Conservation (phyloP, 2,888 invertebrate genomes). For the Phaonia tiefii region DNA sequence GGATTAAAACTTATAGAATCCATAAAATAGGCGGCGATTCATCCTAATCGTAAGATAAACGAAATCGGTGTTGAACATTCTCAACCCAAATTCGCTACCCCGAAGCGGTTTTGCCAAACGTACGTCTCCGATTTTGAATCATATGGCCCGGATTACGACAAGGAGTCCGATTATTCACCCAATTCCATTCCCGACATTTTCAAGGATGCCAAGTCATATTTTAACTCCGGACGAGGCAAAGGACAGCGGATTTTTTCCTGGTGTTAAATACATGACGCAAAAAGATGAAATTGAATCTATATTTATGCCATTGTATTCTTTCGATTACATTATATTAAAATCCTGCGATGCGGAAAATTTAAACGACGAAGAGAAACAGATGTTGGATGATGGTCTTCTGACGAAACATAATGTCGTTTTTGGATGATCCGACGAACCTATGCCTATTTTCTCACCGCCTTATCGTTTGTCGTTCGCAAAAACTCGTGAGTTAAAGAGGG, state of each 20-base stretch:
- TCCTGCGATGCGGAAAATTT: too few species aligned
- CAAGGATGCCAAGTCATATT: not conserved
- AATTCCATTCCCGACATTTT: too few species aligned
- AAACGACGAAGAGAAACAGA: too few species aligned
- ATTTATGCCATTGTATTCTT: too few species aligned
- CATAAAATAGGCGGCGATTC: not conserved
- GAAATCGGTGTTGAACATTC: not conserved
- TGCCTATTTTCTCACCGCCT: conserved; percentile 73
- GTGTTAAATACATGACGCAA: conserved; percentile 79
- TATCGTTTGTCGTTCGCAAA: too few species aligned
- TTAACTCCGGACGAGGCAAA: conserved; percentile 50
- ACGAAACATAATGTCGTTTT: too few species aligned
- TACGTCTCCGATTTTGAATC: conserved; percentile 25
- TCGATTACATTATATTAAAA: too few species aligned
- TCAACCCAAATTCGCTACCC: not conserved
- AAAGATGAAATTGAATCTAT: too few species aligned
- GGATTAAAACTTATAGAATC: conserved; percentile 25
- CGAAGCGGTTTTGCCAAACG: not conserved
- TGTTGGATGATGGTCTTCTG: too few species aligned
- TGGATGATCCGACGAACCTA: conserved; percentile 26
- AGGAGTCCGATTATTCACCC: too few species aligned
- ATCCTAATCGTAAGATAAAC: not conserved
- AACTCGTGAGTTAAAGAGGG: too few species aligned
- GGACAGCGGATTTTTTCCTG: not conserved
- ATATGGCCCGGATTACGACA: conserved; percentile 17